A percentile compares a stretch with the other conserved stretches of the same genome.
These are phyloP conservation scores for Ophioderma brevispina DNA, from an alignment of 35 echinoderm and acorn worm genomes.

Conservation along the genomic window DNA sequence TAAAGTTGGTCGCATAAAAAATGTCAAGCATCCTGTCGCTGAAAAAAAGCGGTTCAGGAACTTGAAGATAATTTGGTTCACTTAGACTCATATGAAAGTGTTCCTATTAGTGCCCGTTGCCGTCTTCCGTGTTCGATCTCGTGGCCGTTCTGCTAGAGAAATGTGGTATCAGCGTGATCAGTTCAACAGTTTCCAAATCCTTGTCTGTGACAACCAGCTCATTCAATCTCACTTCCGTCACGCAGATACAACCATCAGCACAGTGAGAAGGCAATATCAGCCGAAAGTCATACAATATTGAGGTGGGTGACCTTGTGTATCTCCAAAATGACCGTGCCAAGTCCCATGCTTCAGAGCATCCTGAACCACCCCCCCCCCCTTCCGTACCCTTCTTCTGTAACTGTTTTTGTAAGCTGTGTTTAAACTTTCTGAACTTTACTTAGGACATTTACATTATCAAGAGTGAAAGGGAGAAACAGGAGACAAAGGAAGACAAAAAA, in stretches of 20 bases:
- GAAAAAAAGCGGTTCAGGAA: not conserved
- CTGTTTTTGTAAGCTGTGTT: not conserved
- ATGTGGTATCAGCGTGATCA: conserved; percentile 36
- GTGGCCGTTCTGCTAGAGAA: conserved; percentile 10
- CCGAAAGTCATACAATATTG: conserved; percentile 2
- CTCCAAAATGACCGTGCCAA: conserved; percentile 40
- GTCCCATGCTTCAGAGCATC: conserved; percentile 16
- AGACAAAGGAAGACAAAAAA: no score
- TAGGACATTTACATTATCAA: not conserved
- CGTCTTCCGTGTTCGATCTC: not conserved
- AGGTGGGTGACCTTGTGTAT: conserved; percentile 45
- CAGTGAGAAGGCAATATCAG: not conserved
- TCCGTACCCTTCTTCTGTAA: not conserved
- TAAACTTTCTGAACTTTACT: not conserved
- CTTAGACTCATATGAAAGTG: conserved; percentile 17
- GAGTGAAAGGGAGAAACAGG: not conserved
- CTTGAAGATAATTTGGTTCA: conserved; percentile 31
- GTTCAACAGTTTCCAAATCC: conserved; percentile 8
- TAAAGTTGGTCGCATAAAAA: not conserved
- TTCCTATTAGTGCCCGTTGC: not conserved
- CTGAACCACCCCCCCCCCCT: not conserved
- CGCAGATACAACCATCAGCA: no score
- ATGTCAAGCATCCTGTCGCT: conserved; percentile 3
- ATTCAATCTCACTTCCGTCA: no score
- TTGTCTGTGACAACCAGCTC: not conserved